phyloP scores from a whole-genome alignment of 2,888 invertebrate species.

The Phengaris arion region DNA sequence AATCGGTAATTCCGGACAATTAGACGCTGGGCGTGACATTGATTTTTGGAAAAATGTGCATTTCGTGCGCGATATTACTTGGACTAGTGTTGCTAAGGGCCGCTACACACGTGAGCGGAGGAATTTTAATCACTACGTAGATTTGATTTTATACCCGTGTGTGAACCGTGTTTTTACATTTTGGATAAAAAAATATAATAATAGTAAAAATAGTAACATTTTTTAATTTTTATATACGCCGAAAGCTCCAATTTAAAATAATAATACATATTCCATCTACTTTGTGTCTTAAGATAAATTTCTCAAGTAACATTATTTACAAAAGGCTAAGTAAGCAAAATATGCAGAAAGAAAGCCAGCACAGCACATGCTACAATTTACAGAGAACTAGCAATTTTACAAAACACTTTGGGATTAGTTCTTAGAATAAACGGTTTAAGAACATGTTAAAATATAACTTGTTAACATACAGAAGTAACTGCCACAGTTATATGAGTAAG shows the following conservation, averaged over 20 bases:
- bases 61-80: slow-evolving; percentile 26
- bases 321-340: too few relatives aligned
- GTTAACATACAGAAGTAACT: slow-evolving; percentile 16
- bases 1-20: slow-evolving; percentile 63
- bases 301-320: too few relatives aligned
- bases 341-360: not conserved
- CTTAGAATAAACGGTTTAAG: slow-evolving; percentile 10
- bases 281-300: too few relatives aligned
- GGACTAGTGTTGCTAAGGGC: slow-evolving; percentile 13
- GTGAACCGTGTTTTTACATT: too few relatives aligned
- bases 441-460: not conserved
- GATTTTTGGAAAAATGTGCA: slow-evolving; percentile 45
- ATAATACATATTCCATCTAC: too few relatives aligned
- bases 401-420: not conserved
- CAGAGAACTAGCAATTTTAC: not conserved
- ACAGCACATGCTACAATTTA: not conserved
- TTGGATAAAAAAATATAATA: not conserved
- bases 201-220: too few relatives aligned
- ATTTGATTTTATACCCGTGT: too few relatives aligned
- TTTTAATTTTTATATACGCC: too few relatives aligned
- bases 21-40: slow-evolving; percentile 55
- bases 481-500: not conserved
- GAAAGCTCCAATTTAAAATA: too few relatives aligned
- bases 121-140: slow-evolving; percentile 9
- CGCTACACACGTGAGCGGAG: not conserved